Conservation (phyloP, 2,888 invertebrate genomes). For the Nesidiocoris tenuis region DNA sequence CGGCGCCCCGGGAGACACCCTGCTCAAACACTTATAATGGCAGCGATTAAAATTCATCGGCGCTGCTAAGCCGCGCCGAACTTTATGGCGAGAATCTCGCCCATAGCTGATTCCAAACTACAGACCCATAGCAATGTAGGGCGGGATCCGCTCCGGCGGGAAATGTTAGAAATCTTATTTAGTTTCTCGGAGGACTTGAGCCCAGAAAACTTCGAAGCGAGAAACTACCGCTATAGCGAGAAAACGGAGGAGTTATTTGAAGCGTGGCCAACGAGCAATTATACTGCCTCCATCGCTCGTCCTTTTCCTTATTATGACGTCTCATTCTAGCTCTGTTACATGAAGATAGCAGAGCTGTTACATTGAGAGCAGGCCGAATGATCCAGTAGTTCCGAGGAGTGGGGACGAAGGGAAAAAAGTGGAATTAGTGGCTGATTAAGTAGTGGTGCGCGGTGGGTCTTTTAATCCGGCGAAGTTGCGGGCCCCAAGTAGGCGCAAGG, state of each 20-base stretch:
- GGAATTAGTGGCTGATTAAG: neutral
- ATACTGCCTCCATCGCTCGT: neutral
- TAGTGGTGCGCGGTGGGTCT: neutral
- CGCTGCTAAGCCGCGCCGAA: neutral
- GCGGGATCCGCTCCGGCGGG: neutral
- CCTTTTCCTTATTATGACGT: neutral
- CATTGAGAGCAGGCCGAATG: no score
- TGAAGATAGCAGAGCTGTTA: neutral
- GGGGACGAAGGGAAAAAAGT: neutral
- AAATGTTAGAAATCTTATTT: neutral
- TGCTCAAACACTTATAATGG: neutral
- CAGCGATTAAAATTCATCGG: neutral
- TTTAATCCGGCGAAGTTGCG: neutral
- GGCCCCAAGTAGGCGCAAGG: neutral
- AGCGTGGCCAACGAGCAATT: neutral
- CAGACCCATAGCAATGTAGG: no score
- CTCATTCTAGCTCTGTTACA: neutral
- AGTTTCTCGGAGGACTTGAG: neutral
- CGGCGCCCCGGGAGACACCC: neutral
- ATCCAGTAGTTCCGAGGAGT: no score
- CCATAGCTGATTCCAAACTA: neutral
- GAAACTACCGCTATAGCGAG: neutral
- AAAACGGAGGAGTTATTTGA: neutral
- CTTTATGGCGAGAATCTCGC: neutral
- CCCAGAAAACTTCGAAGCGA: neutral